Evolutionary conservation across 2,888 invertebrate species (phyloP).

Genomic region (Temnothorax unifasciatus): DNA sequence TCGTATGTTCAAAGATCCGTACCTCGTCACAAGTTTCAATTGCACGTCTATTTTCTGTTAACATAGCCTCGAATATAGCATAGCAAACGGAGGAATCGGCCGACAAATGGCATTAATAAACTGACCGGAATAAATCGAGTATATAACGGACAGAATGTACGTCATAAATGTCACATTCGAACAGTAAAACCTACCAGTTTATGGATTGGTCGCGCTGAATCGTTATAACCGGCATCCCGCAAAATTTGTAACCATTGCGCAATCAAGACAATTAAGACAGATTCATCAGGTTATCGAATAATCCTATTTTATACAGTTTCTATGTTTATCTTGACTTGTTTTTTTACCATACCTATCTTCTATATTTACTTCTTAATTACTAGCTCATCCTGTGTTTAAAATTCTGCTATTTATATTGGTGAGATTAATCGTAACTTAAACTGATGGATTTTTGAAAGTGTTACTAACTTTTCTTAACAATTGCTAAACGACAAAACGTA

Average conservation of each 20-base stretch:
- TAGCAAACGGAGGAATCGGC: constrained; percentile 9
- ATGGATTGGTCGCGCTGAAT: constrained; percentile 46
- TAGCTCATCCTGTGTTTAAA: background rate
- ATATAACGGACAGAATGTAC: constrained; percentile 26
- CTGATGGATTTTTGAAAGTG: background rate
- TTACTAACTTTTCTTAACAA: background rate
- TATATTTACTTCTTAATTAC: background rate
- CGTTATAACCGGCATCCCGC: constrained; percentile 32
- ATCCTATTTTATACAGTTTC: background rate
- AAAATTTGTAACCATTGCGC: constrained; percentile 31
- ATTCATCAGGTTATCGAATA: background rate
- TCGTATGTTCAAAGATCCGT: background rate
- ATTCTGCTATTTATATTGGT: background rate
- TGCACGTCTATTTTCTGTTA: constrained; percentile 30
- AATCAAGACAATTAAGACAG: constrained; percentile 4
- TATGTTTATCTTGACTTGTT: background rate
- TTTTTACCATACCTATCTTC: background rate
- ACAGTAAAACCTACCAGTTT: constrained; percentile 47
- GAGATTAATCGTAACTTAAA: background rate
- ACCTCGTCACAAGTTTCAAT: constrained; percentile 11
- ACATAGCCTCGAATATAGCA: constrained; percentile 9
- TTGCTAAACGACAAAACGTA: background rate
- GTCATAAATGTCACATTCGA: constrained; percentile 53
- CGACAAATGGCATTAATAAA: constrained; percentile 52
- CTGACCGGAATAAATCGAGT: constrained; percentile 49